Percentiles rank a stretch among this genome's conserved stretches.
Evolutionary conservation across 2,797 vertebrate species (phyloP).

Genomic region (Rhabdophis nuchalis): DNA sequence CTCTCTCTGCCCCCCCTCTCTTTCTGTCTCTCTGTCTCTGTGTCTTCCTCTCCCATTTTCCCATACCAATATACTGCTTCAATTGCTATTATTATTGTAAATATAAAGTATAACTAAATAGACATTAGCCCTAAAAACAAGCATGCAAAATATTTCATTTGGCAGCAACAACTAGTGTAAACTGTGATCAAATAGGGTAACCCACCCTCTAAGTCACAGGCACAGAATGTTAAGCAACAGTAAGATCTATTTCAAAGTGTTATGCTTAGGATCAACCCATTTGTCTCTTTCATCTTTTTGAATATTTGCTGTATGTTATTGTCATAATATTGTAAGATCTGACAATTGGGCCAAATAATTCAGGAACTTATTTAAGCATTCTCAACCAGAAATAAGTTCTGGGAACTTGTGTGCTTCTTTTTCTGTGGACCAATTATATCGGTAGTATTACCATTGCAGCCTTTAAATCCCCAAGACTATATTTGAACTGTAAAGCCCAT

Average conservation of each 20-base stretch:
- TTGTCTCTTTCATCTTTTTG: not conserved
- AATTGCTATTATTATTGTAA: not conserved
- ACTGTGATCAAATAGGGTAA: not conserved
- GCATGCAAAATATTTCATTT: not conserved
- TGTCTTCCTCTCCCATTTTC: not conserved
- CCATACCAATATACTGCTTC: not conserved
- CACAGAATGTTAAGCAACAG: not conserved
- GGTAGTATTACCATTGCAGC: not conserved
- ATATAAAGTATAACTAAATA: not conserved
- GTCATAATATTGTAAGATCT: not conserved
- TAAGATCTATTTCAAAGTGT: not conserved
- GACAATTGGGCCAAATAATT: not conserved
- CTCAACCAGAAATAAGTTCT: not conserved
- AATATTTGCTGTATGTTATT: not conserved
- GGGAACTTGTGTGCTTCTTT: not conserved
- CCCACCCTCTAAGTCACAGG: not conserved
- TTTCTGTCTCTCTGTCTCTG: not conserved
- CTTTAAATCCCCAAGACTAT: not conserved
- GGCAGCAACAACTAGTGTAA: not conserved
- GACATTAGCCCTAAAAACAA: not conserved
- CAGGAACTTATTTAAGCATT: not conserved
- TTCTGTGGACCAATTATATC: not conserved
- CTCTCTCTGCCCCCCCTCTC: not conserved
- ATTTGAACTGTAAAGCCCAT: not conserved
- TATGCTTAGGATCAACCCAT: not conserved